phyloP scores from a whole-genome alignment of 1,140 invertebrate species.

The Drosophila bipectinata region DNA sequence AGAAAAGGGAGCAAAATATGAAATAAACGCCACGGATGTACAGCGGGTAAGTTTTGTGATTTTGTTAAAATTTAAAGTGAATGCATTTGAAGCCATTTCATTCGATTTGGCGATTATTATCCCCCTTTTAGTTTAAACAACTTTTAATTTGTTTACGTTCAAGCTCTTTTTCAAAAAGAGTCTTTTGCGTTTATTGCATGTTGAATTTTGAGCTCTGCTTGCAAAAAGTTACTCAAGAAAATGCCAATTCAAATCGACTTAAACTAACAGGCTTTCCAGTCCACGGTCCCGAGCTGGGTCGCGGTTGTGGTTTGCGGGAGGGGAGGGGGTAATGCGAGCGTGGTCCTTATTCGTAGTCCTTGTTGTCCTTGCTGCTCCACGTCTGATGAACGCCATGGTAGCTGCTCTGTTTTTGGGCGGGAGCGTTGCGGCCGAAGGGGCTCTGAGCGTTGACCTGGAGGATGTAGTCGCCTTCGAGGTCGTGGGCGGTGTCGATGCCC shows the following conservation, averaged over 20 bases:
- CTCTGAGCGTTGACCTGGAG: slow-evolving; percentile 76
- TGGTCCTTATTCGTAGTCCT: slow-evolving; percentile 12
- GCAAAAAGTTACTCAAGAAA: neutral
- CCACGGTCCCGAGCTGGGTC: slow-evolving; percentile 18
- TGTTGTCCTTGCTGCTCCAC: slow-evolving; percentile 39
- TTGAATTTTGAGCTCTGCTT: slow-evolving; percentile 1
- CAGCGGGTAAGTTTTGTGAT: too few relatives aligned
- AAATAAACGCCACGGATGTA: too few relatives aligned
- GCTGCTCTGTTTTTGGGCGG: slow-evolving; percentile 65
- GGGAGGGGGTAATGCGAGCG: slow-evolving; percentile 3
- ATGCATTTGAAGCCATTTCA: neutral
- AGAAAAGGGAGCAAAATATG: too few relatives aligned
- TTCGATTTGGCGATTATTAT: neutral
- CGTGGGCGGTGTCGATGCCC: slow-evolving; percentile 69
- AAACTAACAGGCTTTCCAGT: neutral
- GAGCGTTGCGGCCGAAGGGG: slow-evolving; percentile 74
- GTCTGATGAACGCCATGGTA: slow-evolving; percentile 55
- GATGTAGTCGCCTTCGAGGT: slow-evolving; percentile 76
- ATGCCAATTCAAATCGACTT: slow-evolving; percentile 1
- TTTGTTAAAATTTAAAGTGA: too few relatives aligned
- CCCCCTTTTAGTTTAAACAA: neutral
- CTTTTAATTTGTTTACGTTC: neutral
- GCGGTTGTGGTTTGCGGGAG: slow-evolving; percentile 3
- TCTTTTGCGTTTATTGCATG: neutral
- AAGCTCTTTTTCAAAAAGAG: slow-evolving; percentile 4